Evolutionary conservation across 2,888 invertebrate species (phyloP).

Genomic region (Chloroclystis v-ata): DNA sequence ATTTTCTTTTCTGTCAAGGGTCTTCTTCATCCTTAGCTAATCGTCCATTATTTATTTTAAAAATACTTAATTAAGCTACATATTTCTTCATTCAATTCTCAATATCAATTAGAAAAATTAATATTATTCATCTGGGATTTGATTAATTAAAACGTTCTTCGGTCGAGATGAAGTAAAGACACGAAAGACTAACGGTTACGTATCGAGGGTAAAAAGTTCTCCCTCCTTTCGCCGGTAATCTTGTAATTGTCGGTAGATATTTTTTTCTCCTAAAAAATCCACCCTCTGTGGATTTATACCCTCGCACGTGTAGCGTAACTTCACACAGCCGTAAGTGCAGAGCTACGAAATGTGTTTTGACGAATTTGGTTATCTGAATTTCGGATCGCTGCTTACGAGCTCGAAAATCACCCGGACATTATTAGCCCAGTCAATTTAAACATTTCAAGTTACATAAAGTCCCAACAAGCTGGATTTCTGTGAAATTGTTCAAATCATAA

Average conservation of each 20-base stretch:
- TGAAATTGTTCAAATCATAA: no score
- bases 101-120: conserved; percentile 1
- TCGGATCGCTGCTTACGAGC: conserved; percentile 33
- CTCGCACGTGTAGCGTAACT: conserved; percentile 65
- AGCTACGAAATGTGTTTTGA: conserved; percentile 47
- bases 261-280: conserved; percentile 54
- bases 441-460: no score
- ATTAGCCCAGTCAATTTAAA: no score
- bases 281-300: conserved; percentile 64
- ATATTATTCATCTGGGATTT: conserved; percentile 28
- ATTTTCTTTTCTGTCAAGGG: no score
- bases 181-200: conserved; percentile 52
- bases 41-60: no score
- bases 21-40: no score
- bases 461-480: no score
- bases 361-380: conserved; percentile 49
- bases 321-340: conserved; percentile 48
- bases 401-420: conserved; percentile 35
- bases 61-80: no score
- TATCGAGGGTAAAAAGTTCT: conserved; percentile 49
- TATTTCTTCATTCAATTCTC: not conserved
- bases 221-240: conserved; percentile 65
- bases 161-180: conserved; percentile 38
- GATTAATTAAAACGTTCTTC: conserved; percentile 60
- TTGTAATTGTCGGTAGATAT: conserved; percentile 66